A percentile compares a stretch with the other conserved stretches of the same genome.
phyloP scores from a whole-genome alignment of 2,113 vertebrate species.

The Archilochus colubris region DNA sequence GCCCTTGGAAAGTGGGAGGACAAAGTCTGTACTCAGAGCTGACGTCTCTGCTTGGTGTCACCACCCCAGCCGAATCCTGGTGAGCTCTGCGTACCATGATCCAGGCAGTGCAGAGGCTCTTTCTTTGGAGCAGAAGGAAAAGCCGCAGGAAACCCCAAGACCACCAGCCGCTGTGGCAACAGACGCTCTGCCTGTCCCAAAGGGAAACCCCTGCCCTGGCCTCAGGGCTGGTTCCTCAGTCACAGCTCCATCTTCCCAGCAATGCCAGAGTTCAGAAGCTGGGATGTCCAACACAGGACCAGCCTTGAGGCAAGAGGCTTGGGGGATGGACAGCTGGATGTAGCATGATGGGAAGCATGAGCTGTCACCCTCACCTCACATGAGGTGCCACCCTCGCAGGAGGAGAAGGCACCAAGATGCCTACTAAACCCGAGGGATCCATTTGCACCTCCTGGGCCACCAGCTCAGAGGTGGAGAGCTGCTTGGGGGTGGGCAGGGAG shows the following conservation, averaged over 20 bases:
- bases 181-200: accelerated
- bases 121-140: not conserved
- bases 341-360: not conserved
- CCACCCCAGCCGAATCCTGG: not conserved
- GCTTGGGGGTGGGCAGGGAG: accelerated
- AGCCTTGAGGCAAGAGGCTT: not conserved
- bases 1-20: not conserved
- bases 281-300: not conserved
- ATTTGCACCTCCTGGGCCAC: not conserved
- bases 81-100: not conserved
- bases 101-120: accelerated
- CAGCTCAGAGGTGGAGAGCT: not conserved
- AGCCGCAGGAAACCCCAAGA: not conserved
- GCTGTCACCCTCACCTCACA: not conserved
- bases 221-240: not conserved
- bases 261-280: not conserved
- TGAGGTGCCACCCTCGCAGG: too few species aligned
- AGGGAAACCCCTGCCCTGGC: accelerated
- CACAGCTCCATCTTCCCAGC: not conserved
- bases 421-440: accelerated
- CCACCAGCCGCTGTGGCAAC: accelerated
- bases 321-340: not conserved
- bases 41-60: not conserved
- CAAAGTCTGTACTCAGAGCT: accelerated
- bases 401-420: not conserved